Evolutionary conservation across 2,888 invertebrate species (phyloP), one percentile per base, ranked within the genome.

Genomic region (Brenthis ino): DNA sequence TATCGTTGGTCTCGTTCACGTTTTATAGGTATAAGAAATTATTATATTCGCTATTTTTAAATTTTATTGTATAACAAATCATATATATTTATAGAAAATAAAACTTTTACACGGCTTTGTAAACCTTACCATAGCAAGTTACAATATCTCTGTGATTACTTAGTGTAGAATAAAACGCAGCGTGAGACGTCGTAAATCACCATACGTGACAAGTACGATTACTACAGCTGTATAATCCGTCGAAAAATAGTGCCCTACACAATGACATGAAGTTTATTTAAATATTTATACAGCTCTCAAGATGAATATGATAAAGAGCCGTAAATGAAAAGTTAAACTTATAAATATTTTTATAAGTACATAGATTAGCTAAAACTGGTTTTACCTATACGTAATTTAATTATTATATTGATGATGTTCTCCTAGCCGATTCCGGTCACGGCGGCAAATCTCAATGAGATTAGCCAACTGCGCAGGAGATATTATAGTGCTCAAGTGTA

Each of bases 141-240:
- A 79, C 77, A 77, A 82, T 84, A 78, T 82, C 79, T 77, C 79
- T 82, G 82, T 89, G 88, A 88, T 91, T 88, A 88, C 88, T 90
- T 83, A 77, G 77, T 82, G 82, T 33, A 51, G 84, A 79, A 84
- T 83, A 85, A 84, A 82, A 81, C 90, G 82, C 89, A 85, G 88
- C 87, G 76, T 87, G 90, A 86, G 84, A 81, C 76, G 82, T 80
- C 84, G 84, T 93, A 91, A 91, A 92, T 91, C 91, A 89, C 79
- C 73, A 72, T 71, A 80, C 76, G 80, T 85, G 90, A 88, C 91
- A 84, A 81, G 83, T 83, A 86, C 82, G 83, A 85, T 82, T 80
- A 80, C 75, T 80, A 80, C 84, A 84, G 87, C 85, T 85, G 85
- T 82, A 83, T 80, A 81, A 77, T 79, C 77, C 77, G 76, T 80